phyloP scores from a whole-genome alignment of 2,888 invertebrate species.

The Stomorhina lunata region DNA sequence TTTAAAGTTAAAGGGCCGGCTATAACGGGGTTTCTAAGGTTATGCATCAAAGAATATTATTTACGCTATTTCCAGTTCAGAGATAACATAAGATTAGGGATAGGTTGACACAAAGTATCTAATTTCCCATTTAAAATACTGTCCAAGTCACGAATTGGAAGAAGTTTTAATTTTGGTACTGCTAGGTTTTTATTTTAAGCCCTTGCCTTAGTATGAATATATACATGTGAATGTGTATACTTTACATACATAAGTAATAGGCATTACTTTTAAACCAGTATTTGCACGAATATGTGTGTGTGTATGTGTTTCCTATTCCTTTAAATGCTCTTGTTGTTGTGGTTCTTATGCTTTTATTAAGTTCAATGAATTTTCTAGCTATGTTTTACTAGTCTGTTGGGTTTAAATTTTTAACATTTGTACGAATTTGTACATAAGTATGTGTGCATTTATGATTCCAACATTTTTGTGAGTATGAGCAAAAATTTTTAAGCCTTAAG shows the following conservation, averaged over 20 bases:
- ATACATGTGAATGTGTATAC: neutral
- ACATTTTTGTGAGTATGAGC: neutral
- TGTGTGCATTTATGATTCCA: neutral
- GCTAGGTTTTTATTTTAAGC: too few relatives aligned
- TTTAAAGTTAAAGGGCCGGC: too few relatives aligned
- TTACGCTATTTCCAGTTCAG: too few relatives aligned
- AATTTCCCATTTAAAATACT: too few relatives aligned
- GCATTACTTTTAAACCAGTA: neutral
- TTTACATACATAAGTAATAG: neutral
- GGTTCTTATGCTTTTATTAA: constrained; percentile 27
- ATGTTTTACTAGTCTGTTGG: constrained; percentile 17
- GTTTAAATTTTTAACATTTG: constrained; percentile 9
- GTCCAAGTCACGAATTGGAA: too few relatives aligned
- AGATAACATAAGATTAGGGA: too few relatives aligned
- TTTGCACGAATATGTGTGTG: neutral
- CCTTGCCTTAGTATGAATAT: neutral
- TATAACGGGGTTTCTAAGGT: too few relatives aligned
- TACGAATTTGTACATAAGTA: neutral
- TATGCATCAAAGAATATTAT: too few relatives aligned
- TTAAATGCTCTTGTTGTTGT: constrained; percentile 14
- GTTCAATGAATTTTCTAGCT: constrained; percentile 51
- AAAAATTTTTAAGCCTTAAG: constrained; percentile 44
- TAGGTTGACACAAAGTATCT: too few relatives aligned
- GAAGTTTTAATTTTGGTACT: too few relatives aligned
- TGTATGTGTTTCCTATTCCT: neutral